Evolutionary conservation across 2,113 vertebrate species (phyloP), one percentile per base, ranked within the genome.

Genomic region (Serinus canaria): DNA sequence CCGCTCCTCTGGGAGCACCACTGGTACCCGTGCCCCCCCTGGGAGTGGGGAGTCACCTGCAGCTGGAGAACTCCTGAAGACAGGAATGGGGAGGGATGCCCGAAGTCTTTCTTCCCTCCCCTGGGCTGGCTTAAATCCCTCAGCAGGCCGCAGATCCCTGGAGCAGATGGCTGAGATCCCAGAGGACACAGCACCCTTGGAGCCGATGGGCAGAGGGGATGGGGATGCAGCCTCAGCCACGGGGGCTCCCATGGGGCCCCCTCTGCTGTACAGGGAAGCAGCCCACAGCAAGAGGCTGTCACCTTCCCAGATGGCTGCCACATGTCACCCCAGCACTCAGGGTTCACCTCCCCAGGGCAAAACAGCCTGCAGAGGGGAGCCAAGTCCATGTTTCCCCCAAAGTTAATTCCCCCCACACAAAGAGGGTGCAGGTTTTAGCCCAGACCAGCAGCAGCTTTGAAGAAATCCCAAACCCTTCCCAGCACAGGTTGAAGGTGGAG

Each of bases 81-180:
- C 33, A 43, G 35, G 27, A 41, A 33, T 3, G 8, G 13, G 33
- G 23, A 58, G 11, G 41, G 63, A 31, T 19, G 1, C 15, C 20
- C 5, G 0, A 83, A 27, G 49, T 11, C 41, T 25, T 31, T n/a
- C 30, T 43, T 50, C 21, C 11, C 27, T 59, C 50, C 49, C 35
- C 41, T 1, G 2, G 24, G 33, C 27, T 55, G 4, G 10, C 30
- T 41, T 76, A 73, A 96, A 95, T 84, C 87, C 64, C 24, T 60
- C 10, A 5, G 22, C n/a, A 39, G 63, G 55, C 17, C 41, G n/a
- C 0, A 0, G 28, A 75, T 87, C 19, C 35, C 59, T 15, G 0
- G 11, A 79, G 87, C 87, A 92, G 94, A 96, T 88, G 90, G 91
- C 21, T 8, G 60, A 72, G 52, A 89, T 56, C 63, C 60, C 9